Base-by-base conservation (phyloP, 1,140 invertebrate species). In the Zaprionus ornatus region DNA sequence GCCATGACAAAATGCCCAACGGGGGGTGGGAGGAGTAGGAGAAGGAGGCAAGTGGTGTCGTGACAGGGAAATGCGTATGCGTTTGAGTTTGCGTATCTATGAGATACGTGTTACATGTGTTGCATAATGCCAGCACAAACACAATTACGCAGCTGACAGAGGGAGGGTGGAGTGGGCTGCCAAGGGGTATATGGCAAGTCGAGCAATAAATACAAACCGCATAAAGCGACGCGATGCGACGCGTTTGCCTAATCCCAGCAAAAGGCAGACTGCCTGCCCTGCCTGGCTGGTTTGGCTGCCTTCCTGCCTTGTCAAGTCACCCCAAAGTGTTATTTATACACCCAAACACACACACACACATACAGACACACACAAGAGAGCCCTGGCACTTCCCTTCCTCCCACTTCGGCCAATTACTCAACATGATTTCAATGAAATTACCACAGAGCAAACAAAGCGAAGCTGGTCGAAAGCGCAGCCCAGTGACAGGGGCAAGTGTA, bases 361-460 rank as follows among this genome's bases (percentile, higher is more conserved):
- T 37, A 15, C 32, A 17, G 17, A 57, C 23, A 15, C 52, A 42
- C 21, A 42, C 13, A 2, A 50, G 45, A 10, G 10, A 50, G 17
- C 45, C 45, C 45, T 50, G 29, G 17, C 32, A 32, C 32, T 37
- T 12, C 52, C n/a, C 59, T 35, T 23, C 27, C 52, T 32, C 15
- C 48, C 27, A 42, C 32, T 68, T 48, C 27, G 67, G 74, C 87
- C 91, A 92, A 92, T 92, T 92, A 92, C 91, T 92, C 91, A 92
- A 92, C 91, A 92, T 92, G 85, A 92, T 92, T 92, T 92, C 91
- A 91, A 91, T 92, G 88, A 90, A 92, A 92, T 90, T 92, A 90
- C 71, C 71, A 66, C 72, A 63, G 52, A 79, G 65, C 66, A 81
- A 79, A 70, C 71, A 79, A 62, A 52, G 68, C 54, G 52, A 56